Evolutionary conservation across 2,113 vertebrate genomes (phyloP).

Genomic region (Gallinago undulata): DNA sequence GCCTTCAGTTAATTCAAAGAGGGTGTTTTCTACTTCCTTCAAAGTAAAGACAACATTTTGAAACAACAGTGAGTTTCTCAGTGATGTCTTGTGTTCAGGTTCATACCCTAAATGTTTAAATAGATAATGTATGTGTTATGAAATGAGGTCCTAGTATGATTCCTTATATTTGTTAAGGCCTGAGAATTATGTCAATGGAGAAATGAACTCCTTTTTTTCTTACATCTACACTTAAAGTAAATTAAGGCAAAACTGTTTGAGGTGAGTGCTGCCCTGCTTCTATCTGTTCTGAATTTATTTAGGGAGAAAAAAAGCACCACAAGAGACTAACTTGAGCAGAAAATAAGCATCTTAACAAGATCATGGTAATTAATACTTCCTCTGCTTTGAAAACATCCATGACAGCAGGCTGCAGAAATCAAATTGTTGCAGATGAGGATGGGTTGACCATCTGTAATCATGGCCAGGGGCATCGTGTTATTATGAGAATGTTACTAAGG

Average conservation of each 20-base stretch:
- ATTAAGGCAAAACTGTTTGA: neutral
- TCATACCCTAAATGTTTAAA: neutral
- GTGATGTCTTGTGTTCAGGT: neutral
- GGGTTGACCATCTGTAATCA: neutral
- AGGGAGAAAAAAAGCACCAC: neutral
- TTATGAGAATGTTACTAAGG: neutral
- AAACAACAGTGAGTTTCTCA: neutral
- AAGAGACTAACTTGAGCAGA: neutral
- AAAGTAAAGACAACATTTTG: neutral
- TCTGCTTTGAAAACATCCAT: neutral
- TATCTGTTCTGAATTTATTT: neutral
- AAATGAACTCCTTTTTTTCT: neutral
- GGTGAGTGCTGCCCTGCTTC: neutral
- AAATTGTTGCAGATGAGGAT: neutral
- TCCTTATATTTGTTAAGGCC: neutral
- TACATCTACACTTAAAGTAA: neutral
- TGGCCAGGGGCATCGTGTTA: neutral
- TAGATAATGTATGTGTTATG: neutral
- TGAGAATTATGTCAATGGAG: neutral
- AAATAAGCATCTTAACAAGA: neutral
- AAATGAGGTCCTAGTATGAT: neutral
- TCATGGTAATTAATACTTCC: slow-evolving; percentile 7
- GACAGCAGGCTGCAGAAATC: neutral
- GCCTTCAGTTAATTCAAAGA: neutral
- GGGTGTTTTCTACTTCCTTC: neutral